A percentile compares a stretch with the other conserved stretches of the same genome.
phyloP scores from a whole-genome alignment of 2,113 vertebrate genomes.

The Ancistrus triradiatus region DNA sequence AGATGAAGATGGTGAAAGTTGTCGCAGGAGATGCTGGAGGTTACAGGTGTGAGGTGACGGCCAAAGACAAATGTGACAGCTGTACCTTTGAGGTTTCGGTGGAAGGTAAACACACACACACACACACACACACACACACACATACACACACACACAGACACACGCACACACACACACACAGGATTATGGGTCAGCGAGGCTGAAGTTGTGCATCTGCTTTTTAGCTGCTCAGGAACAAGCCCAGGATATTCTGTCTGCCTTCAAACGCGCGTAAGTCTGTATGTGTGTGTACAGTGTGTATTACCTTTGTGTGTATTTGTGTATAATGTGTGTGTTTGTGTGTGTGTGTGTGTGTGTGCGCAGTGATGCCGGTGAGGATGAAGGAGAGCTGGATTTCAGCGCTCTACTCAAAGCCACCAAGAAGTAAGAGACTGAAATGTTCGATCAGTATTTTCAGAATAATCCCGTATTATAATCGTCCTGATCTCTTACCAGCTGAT shows the following conservation, averaged over 20 bases:
- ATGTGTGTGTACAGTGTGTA: background rate
- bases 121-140: background rate
- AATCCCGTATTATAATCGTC: no score
- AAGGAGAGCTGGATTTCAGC: slow-evolving; percentile 84
- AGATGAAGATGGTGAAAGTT: slow-evolving; percentile 77
- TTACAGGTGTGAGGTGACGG: slow-evolving; percentile 82
- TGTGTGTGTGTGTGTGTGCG: no score
- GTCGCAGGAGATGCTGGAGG: slow-evolving; percentile 71
- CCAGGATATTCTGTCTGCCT: slow-evolving; percentile 70
- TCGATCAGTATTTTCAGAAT: no score
- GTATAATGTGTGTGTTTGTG: background rate
- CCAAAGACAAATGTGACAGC: slow-evolving; percentile 84
- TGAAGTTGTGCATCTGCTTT: slow-evolving; percentile 4
- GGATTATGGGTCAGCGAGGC: slow-evolving; percentile 21
- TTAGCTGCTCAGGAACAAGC: slow-evolving; percentile 60
- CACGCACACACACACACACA: slow-evolving; percentile 3
- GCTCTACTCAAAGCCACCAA: slow-evolving; percentile 79
- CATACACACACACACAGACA: slow-evolving; percentile 21
- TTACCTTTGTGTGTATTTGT: slow-evolving; percentile 30
- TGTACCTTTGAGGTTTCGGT: slow-evolving; percentile 75
- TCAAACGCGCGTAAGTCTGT: slow-evolving; percentile 77
- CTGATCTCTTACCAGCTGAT: no score
- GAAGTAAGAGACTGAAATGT: slow-evolving; percentile 71
- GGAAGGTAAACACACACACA: slow-evolving; percentile 64
- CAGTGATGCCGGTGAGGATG: slow-evolving; percentile 74